Conservation (phyloP, 2,113 vertebrate species). For the Lamprotornis superbus region DNA sequence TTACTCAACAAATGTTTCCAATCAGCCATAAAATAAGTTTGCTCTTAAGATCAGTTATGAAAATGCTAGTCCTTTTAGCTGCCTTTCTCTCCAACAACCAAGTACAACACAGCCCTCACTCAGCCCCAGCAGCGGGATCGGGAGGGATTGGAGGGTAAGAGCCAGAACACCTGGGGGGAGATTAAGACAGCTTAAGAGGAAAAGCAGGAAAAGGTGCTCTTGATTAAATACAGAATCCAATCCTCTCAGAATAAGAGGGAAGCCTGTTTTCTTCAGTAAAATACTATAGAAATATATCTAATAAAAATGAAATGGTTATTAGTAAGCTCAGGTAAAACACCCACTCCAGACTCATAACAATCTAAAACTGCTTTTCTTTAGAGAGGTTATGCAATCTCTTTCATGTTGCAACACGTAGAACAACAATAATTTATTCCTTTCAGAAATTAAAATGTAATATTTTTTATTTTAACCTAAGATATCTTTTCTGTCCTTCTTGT, state of each 20-base stretch:
- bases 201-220: background rate
- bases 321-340: background rate
- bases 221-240: background rate
- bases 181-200: background rate
- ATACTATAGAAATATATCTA: background rate
- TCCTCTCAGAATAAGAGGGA: background rate
- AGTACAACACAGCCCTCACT: background rate
- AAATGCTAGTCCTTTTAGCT: background rate
- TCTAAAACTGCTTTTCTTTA: background rate
- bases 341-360: background rate
- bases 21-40: background rate
- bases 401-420: background rate
- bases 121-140: accelerated
- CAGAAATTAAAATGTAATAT: background rate
- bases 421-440: background rate
- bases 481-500: background rate
- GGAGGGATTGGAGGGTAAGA: accelerated
- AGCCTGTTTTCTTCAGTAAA: background rate
- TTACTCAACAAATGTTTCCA: background rate
- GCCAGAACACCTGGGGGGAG: background rate
- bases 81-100: background rate
- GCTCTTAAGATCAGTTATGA: background rate
- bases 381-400: background rate
- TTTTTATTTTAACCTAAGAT: background rate
- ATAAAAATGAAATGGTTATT: background rate